Percentiles rank a stretch among this genome's conserved stretches.
Conservation (phyloP, 2,797 vertebrate species). For the Ara ararauna region DNA sequence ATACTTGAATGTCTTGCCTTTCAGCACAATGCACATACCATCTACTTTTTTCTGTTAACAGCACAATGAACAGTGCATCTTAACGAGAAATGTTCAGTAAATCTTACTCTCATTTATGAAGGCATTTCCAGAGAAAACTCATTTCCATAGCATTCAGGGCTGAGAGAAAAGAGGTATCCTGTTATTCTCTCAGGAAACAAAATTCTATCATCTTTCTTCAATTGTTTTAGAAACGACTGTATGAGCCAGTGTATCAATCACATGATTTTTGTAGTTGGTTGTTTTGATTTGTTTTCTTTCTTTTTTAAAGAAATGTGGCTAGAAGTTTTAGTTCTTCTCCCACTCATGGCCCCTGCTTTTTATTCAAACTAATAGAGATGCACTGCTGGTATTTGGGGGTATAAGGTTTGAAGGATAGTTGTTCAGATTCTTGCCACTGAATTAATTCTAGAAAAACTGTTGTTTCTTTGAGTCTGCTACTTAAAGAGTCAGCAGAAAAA, state of each 20-base stretch:
- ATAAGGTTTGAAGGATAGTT: background rate
- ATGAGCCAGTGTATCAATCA: background rate
- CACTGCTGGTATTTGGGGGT: background rate
- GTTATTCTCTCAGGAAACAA: background rate
- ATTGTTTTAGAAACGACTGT: background rate
- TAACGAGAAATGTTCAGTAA: conserved; percentile 43
- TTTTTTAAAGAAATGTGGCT: background rate
- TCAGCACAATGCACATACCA: conserved; percentile 32
- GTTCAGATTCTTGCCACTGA: background rate
- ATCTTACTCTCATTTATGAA: conserved; percentile 48
- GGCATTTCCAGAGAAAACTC: conserved; percentile 35
- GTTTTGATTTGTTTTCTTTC: background rate
- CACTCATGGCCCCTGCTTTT: background rate
- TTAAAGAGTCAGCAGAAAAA: background rate
- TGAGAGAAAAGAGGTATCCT: background rate
- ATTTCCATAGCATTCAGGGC: background rate
- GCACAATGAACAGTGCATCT: conserved; percentile 48
- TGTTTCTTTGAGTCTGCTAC: background rate
- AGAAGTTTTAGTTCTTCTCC: background rate
- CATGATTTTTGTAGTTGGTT: background rate
- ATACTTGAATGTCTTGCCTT: conserved; percentile 55
- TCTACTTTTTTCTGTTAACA: conserved; percentile 29
- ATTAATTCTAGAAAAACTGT: background rate
- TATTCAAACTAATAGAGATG: background rate
- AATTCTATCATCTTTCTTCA: background rate